phyloP scores from a whole-genome alignment of 2,113 vertebrate species.

The Etheostoma spectabile region DNA sequence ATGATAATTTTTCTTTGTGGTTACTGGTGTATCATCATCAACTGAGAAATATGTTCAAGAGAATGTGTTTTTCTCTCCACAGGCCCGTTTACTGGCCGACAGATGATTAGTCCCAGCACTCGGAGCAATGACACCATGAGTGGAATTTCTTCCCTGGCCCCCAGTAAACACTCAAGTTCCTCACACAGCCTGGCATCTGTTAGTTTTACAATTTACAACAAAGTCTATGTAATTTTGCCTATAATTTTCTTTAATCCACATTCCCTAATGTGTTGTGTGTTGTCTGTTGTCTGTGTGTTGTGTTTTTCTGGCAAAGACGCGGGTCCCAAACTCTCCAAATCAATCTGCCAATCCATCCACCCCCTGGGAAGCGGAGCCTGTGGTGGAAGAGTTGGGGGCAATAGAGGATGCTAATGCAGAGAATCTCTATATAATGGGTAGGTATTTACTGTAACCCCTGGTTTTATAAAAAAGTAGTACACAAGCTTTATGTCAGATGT shows the following conservation, averaged over 20 bases:
- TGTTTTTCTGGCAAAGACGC: slow-evolving; percentile 61
- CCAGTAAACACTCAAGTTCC: slow-evolving; percentile 95
- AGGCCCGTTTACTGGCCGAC: slow-evolving; percentile 84
- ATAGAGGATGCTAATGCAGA: slow-evolving; percentile 90
- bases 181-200: slow-evolving; percentile 95
- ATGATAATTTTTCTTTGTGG: background rate
- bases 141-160: slow-evolving; percentile 93
- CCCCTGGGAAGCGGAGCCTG: slow-evolving; percentile 87
- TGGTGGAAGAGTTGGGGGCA: slow-evolving; percentile 85
- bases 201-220: slow-evolving; percentile 61
- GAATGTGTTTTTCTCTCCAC: background rate
- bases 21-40: background rate
- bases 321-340: slow-evolving; percentile 86
- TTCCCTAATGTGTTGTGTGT: background rate
- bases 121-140: slow-evolving; percentile 97
- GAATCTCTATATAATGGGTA: slow-evolving; percentile 95
- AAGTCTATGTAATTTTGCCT: background rate
- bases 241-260: background rate
- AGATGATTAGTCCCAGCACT: slow-evolving; percentile 92
- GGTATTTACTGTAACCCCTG: background rate
- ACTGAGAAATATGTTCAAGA: background rate
- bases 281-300: background rate
- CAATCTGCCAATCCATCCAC: slow-evolving; percentile 82
- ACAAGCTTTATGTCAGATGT: background rate
- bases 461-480: background rate